These are phyloP conservation scores for Listronotus oregonensis DNA, from an alignment of 1,140 invertebrate genomes.

Conservation along the genomic window DNA sequence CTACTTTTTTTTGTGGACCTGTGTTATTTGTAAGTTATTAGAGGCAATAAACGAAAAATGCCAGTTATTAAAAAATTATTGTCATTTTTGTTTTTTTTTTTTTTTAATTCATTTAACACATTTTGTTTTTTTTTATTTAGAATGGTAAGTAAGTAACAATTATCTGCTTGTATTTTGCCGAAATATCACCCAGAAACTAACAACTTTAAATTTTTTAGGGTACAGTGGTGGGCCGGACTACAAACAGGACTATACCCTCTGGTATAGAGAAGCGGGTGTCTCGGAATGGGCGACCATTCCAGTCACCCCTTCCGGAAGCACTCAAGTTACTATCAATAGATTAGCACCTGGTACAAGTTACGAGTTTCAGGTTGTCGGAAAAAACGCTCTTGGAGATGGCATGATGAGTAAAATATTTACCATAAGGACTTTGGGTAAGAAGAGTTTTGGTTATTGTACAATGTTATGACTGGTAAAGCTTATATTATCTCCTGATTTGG, in stretches of 20 bases:
- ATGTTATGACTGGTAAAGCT: too few relatives aligned
- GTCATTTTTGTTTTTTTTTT: too few relatives aligned
- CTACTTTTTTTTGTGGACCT: too few relatives aligned
- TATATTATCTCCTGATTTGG: too few relatives aligned
- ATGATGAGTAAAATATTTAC: slow-evolving; percentile 92
- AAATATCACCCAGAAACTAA: too few relatives aligned
- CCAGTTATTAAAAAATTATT: too few relatives aligned
- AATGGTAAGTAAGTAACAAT: too few relatives aligned
- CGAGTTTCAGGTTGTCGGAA: slow-evolving; percentile 95
- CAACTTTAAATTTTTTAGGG: slow-evolving; percentile 48
- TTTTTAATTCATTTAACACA: too few relatives aligned
- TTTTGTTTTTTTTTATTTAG: too few relatives aligned
- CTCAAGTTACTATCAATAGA: slow-evolving; percentile 87
- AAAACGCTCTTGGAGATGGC: slow-evolving; percentile 91
- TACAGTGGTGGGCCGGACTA: slow-evolving; percentile 94
- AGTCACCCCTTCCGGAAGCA: slow-evolving; percentile 89
- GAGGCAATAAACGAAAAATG: too few relatives aligned
- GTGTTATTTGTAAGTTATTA: too few relatives aligned
- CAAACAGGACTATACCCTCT: slow-evolving; percentile 92
- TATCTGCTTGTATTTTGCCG: too few relatives aligned
- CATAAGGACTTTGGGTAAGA: slow-evolving; percentile 87
- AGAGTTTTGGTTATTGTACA: not conserved
- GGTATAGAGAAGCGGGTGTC: slow-evolving; percentile 83
- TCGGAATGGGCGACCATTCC: slow-evolving; percentile 90
- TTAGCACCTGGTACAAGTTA: slow-evolving; percentile 88